These are phyloP conservation scores for Macrochelys suwanniensis DNA, from an alignment of 2,797 vertebrate species.

Conservation along the genomic window DNA sequence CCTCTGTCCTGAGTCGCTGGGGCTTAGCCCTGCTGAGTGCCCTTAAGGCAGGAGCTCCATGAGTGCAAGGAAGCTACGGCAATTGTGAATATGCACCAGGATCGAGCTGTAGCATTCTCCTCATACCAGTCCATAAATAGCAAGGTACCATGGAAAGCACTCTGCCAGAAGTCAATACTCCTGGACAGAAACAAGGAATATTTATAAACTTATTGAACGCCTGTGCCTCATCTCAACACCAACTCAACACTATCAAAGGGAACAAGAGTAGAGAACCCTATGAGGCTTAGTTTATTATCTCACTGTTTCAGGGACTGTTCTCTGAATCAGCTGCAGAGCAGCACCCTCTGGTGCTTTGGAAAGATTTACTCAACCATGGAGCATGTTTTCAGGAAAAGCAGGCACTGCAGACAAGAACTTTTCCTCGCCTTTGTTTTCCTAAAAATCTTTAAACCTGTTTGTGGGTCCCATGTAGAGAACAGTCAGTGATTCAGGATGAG, in stretches of 20 bases:
- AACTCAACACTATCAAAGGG: background rate
- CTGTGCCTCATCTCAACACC: background rate
- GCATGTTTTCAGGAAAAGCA: background rate
- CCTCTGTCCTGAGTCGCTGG: background rate
- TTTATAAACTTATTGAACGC: background rate
- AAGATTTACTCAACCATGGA: background rate
- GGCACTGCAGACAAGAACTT: background rate
- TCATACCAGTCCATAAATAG: background rate
- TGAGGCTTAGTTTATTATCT: background rate
- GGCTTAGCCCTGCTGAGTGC: background rate
- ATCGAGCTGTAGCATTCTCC: background rate
- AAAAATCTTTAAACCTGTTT: background rate
- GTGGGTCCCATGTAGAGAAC: background rate
- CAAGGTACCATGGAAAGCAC: background rate
- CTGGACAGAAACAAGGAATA: background rate
- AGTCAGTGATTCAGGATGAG: background rate
- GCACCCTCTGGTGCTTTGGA: slow-evolving; percentile 58
- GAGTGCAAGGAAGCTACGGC: background rate
- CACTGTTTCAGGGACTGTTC: background rate
- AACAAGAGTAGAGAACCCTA: background rate
- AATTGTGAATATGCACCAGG: background rate
- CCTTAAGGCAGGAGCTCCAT: background rate
- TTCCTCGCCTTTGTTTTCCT: background rate
- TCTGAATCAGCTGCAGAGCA: slow-evolving; percentile 31
- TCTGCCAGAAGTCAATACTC: background rate